These are phyloP conservation scores for Cochlearius cochlearius DNA, from an alignment of 2,113 vertebrate species.

Conservation along the genomic window DNA sequence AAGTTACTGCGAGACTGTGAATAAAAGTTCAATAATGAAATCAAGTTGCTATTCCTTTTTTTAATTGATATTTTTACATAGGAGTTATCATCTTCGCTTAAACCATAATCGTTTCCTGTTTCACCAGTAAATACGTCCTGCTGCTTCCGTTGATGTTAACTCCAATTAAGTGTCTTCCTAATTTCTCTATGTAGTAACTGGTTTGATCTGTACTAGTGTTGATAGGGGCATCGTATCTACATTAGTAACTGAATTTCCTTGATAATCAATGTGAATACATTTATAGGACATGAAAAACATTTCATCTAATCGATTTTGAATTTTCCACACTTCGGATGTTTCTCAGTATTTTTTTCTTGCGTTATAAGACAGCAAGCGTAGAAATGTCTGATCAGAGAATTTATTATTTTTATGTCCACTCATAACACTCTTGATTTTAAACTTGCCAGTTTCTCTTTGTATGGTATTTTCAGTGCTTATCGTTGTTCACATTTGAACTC, in stretches of 20 bases:
- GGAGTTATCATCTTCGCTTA: not conserved
- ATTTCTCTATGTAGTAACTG: not conserved
- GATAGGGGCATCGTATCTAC: not conserved
- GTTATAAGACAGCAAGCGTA: not conserved
- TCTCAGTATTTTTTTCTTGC: not conserved
- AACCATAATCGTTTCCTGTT: not conserved
- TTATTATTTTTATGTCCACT: not conserved
- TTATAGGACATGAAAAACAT: not conserved
- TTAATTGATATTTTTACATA: not conserved
- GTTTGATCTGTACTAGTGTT: not conserved
- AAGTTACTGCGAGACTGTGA: not conserved
- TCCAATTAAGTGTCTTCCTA: not conserved
- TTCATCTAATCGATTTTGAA: not conserved
- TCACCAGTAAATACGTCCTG: not conserved
- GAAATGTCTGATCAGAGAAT: not conserved
- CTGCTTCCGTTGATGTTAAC: not conserved
- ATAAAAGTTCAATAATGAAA: not conserved
- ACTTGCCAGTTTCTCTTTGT: not conserved
- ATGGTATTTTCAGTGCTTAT: not conserved
- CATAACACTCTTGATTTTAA: not conserved
- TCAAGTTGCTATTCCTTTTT: not conserved
- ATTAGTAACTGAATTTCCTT: not conserved
- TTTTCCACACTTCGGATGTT: not conserved
- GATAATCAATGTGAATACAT: not conserved
- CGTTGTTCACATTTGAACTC: not conserved